A percentile compares a stretch with the other conserved stretches of the same genome.
Evolutionary conservation across 2,113 vertebrate genomes (phyloP).

Genomic region (Chaetura pelagica): DNA sequence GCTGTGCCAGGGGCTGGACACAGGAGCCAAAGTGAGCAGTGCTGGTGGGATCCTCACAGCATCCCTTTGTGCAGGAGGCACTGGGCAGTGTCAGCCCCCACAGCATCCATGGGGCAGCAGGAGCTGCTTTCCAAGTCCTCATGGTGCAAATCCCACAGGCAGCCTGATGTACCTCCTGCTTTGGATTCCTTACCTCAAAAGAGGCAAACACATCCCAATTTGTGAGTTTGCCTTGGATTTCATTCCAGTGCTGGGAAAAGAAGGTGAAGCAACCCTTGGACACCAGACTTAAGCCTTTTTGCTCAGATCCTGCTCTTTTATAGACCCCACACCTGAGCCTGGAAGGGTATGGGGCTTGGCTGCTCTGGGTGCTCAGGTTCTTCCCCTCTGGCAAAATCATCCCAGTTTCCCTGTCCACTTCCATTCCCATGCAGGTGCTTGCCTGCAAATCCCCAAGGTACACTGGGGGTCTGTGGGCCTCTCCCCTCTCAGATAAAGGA

Average conservation of each 20-base stretch:
- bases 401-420: neutral
- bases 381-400: neutral
- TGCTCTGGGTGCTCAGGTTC: neutral
- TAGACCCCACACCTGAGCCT: neutral
- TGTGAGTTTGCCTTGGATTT: neutral
- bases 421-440: accelerated
- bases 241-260: neutral
- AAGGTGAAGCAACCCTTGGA: neutral
- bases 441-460: neutral
- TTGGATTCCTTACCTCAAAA: neutral
- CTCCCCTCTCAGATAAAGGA: neutral
- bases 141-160: neutral
- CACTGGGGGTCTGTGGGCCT: accelerated
- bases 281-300: neutral
- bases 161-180: neutral
- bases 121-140: neutral
- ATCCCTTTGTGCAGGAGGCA: neutral
- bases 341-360: neutral
- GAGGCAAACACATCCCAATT: neutral
- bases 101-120: accelerated
- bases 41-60: neutral
- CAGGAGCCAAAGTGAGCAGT: neutral
- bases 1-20: neutral
- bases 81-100: neutral
- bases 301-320: neutral